Evolutionary conservation across 2,113 vertebrate genomes (phyloP), one percentile per base, ranked within the genome.

Genomic region (Mirounga angustirostris): DNA sequence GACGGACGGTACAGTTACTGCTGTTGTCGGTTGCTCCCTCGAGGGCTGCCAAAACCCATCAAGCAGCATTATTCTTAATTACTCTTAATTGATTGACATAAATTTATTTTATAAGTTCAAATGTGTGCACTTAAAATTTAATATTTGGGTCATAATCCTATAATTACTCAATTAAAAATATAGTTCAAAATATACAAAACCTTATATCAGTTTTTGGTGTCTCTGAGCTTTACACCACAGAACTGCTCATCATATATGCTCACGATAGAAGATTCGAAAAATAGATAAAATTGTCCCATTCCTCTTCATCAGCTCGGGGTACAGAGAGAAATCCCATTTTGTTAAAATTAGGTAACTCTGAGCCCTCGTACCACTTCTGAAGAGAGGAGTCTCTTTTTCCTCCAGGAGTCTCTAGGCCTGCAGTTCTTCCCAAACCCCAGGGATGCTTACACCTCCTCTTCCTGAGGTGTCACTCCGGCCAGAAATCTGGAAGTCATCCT

Each of bases 401-500:
- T 69, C 40, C 46, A 43, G 79, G 46, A 86, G 21, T n/a, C 2
- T 15, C 69, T 74, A 63, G 71, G 10, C 59, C 78, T 79, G 69
- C 95, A 86, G 65, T 69, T 56, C 43, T 36, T 92, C 28, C 58
- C 52, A 13, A 7, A 1, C 22, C 18, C 10, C 22, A 56, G 21
- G 61, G 13, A 73, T n/a, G 26, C 16, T 74, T 81, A 58, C 0
- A 1, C 36, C 7, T 56, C 58, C 71, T 95, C 87, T 95, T 89
- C 71, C 56, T 67, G 71, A 69, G n/a, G 2, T 78, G 87, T 89
- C 80, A 69, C 12, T 86, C 58, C 28, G 43, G 81, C 81, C 81
- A 88, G 90, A 83, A 96, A 71, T 96, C 71, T 69, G 95, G 58
- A 95, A 97, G 85, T 86, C 80, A 91, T 96, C 50, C 79, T 90